These are phyloP conservation scores for Meles meles DNA, from an alignment of 2,113 vertebrate genomes.

Conservation along the genomic window DNA sequence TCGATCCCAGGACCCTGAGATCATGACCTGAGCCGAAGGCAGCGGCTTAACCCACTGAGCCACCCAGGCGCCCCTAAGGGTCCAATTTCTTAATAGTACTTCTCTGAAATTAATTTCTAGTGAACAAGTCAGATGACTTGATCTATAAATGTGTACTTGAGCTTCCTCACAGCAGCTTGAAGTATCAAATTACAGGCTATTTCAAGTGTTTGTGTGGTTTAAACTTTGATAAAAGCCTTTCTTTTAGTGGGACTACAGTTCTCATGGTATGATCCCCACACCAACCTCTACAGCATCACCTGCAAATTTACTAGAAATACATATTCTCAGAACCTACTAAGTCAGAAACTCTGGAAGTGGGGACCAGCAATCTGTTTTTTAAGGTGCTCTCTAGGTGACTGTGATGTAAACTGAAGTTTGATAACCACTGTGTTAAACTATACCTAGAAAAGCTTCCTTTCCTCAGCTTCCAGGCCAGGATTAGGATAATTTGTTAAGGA, in stretches of 20 bases:
- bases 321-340: background rate
- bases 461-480: background rate
- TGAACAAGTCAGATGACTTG: background rate
- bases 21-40: no score
- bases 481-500: background rate
- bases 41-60: no score
- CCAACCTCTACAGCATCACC: background rate
- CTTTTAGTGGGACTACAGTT: background rate
- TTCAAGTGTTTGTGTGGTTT: background rate
- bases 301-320: background rate
- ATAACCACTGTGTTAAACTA: background rate
- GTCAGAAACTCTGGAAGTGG: background rate
- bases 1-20: no score
- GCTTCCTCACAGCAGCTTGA: background rate
- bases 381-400: background rate
- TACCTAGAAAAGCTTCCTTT: background rate
- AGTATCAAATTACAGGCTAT: background rate
- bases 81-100: slow-evolving; percentile 10
- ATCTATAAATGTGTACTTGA: background rate
- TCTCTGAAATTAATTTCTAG: slow-evolving; percentile 18
- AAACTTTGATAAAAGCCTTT: background rate
- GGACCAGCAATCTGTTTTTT: background rate
- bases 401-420: background rate
- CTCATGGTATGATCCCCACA: background rate
- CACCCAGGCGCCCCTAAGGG: no score